Percentiles rank a stretch among this genome's conserved stretches.
These are phyloP conservation scores for Sterrhoptilus dennistouni DNA, from an alignment of 2,113 vertebrate species.

Conservation along the genomic window DNA sequence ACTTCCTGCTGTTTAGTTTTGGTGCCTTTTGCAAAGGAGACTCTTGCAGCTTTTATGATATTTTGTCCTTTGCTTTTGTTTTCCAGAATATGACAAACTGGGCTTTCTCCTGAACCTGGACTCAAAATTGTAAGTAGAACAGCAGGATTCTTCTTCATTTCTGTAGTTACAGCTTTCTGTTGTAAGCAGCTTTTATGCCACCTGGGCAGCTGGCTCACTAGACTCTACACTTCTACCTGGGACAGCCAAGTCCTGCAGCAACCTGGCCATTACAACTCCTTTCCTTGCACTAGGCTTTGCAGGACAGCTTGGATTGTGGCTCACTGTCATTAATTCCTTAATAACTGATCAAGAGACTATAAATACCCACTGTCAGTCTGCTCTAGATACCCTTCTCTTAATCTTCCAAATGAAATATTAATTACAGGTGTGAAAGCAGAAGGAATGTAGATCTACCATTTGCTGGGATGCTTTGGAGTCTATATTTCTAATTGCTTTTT, in stretches of 20 bases:
- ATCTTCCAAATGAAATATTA: background rate
- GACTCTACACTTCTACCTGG: background rate
- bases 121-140: slow-evolving; percentile 90
- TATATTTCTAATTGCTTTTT: background rate
- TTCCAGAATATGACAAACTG: slow-evolving; percentile 93
- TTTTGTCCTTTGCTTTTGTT: slow-evolving; percentile 63
- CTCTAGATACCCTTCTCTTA: background rate
- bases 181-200: background rate
- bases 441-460: background rate
- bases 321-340: background rate
- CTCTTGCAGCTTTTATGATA: slow-evolving; percentile 4
- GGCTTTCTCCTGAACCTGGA: slow-evolving; percentile 95
- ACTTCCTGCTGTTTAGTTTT: background rate
- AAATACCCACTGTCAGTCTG: background rate
- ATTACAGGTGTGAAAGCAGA: background rate
- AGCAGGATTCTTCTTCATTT: background rate
- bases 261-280: background rate
- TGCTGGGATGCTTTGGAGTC: background rate
- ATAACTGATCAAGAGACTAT: background rate
- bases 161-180: background rate
- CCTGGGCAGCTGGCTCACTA: background rate
- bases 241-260: background rate
- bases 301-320: background rate
- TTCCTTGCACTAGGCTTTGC: background rate
- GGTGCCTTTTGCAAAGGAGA: background rate